These are phyloP conservation scores for Pyralis farinalis DNA, from an alignment of 2,888 invertebrate species.

Conservation along the genomic window DNA sequence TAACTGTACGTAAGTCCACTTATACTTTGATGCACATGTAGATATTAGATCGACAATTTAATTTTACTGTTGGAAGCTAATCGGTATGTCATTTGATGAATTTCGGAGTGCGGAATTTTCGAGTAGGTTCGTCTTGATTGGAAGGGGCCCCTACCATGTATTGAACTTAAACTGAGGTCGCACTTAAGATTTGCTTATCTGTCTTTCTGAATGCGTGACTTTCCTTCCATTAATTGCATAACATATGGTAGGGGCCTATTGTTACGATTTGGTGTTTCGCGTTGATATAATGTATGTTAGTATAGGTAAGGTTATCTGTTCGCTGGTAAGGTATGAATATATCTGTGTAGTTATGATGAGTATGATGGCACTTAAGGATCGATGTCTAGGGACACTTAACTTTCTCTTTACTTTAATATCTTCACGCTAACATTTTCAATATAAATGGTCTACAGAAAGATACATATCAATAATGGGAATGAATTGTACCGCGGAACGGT, in stretches of 20 bases:
- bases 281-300: constrained; percentile 65
- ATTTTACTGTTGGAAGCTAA: constrained; percentile 68
- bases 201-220: constrained; percentile 32
- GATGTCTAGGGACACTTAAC: constrained; percentile 71
- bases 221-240: constrained; percentile 25
- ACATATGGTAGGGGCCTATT: constrained; percentile 34
- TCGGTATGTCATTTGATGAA: constrained; percentile 65
- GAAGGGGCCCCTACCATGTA: constrained; percentile 41
- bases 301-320: constrained; percentile 67
- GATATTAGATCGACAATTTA: constrained; percentile 61
- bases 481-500: constrained; percentile 58
- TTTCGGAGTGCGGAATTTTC: constrained; percentile 60
- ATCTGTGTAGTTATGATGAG: constrained; percentile 42
- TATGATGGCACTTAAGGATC: constrained; percentile 65
- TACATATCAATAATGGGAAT: constrained; percentile 73
- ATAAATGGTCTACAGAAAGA: constrained; percentile 67
- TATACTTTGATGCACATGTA: constrained; percentile 74
- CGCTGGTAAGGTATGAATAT: constrained; percentile 66
- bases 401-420: constrained; percentile 49
- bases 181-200: constrained; percentile 34
- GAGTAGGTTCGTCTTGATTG: constrained; percentile 45
- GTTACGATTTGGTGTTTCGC: constrained; percentile 47
- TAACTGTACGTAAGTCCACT: constrained; percentile 71
- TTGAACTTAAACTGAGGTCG: constrained; percentile 26
- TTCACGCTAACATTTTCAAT: constrained; percentile 53